Conservation (phyloP, 2,888 invertebrate genomes). For the Tortrix viridana region DNA sequence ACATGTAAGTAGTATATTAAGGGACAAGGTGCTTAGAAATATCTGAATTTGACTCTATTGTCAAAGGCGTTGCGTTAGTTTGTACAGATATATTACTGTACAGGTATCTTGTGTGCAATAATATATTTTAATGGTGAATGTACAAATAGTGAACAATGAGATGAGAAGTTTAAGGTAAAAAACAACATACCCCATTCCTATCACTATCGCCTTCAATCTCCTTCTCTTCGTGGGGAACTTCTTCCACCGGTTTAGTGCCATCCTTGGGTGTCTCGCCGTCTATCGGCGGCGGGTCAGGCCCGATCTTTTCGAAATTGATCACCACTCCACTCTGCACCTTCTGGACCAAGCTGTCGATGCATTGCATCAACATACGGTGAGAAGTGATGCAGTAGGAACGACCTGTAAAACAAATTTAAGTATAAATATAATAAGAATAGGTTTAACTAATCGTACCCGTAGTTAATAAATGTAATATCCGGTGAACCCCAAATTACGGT, state of each 20-base stretch:
- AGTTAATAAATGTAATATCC: no score
- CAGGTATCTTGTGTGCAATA: no score
- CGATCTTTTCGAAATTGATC: constrained; percentile 98
- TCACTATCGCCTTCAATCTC: constrained; percentile 77
- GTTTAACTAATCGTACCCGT: no score
- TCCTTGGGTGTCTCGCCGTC: constrained; percentile 79
- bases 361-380: constrained; percentile 97
- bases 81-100: no score
- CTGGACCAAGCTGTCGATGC: constrained; percentile 97
- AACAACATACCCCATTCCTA: constrained; percentile 75
- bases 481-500: no score
- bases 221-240: constrained; percentile 72
- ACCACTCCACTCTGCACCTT: constrained; percentile 99
- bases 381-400: constrained; percentile 98
- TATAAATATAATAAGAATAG: no score
- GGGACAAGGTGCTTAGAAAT: no score
- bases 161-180: constrained; percentile 7
- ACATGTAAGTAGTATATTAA: no score
- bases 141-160: background rate
- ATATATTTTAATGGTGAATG: no score
- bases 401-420: constrained; percentile 87
- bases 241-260: constrained; percentile 78
- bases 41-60: no score
- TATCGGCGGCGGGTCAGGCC: constrained; percentile 91
- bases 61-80: no score